Conservation (phyloP, 2,113 vertebrate species). For the Lagopus muta region DNA sequence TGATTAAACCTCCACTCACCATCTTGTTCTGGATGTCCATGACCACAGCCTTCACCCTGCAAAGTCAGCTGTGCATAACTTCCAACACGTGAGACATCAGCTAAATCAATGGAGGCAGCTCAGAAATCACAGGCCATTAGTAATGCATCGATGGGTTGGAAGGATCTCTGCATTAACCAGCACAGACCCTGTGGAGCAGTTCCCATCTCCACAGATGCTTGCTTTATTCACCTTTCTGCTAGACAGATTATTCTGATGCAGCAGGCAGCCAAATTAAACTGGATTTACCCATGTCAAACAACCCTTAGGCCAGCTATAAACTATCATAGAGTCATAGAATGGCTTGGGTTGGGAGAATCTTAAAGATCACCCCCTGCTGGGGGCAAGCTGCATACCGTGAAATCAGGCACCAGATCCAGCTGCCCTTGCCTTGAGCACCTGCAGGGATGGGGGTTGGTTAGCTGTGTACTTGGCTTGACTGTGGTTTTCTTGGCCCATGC, state of each 20-base stretch:
- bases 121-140: background rate
- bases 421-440: no score
- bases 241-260: background rate
- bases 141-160: fast-evolving
- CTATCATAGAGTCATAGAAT: no score
- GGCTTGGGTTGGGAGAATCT: no score
- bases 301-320: background rate
- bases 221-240: background rate
- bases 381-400: no score
- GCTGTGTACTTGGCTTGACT: fast-evolving
- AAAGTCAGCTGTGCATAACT: background rate
- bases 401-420: no score
- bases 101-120: background rate
- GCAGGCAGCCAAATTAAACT: background rate
- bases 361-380: no score
- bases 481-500: background rate
- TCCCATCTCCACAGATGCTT: background rate
- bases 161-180: background rate
- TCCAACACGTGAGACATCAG: fast-evolving
- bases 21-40: background rate
- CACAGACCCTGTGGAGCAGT: background rate
- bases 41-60: no score
- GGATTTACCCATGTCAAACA: background rate
- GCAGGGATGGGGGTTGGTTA: background rate
- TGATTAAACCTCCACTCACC: background rate